Evolutionary conservation across 2,797 vertebrate species (phyloP).

Genomic region (Chaenodraco wilsoni): DNA sequence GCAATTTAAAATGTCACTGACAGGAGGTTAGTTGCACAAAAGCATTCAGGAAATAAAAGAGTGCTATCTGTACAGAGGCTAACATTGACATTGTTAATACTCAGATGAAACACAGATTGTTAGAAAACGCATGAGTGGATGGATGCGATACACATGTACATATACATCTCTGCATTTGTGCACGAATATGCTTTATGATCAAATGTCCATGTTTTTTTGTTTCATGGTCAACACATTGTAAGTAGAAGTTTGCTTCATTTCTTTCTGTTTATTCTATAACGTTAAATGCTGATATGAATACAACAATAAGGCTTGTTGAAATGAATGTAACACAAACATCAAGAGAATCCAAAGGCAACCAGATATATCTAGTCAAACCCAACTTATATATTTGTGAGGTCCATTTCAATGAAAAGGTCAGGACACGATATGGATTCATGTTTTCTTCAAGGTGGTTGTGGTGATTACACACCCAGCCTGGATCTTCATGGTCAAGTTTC

Average conservation of each 20-base stretch:
- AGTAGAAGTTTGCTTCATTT: conserved; percentile 14
- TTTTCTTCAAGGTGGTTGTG: conserved; percentile 14
- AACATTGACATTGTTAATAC: background rate
- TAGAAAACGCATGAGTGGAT: too few relatives aligned
- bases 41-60: conserved; percentile 16
- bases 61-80: background rate
- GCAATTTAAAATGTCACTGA: conserved; percentile 65
- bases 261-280: conserved; percentile 17
- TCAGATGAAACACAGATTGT: background rate
- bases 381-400: background rate
- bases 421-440: conserved; percentile 10
- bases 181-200: conserved; percentile 6
- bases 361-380: too few relatives aligned
- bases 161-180: background rate
- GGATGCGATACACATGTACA: too few relatives aligned
- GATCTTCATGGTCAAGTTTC: conserved; percentile 1
- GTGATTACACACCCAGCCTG: conserved; percentile 22
- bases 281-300: too few relatives aligned
- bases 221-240: background rate
- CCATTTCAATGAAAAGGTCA: conserved; percentile 20
- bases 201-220: background rate
- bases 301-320: too few relatives aligned
- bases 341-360: too few relatives aligned
- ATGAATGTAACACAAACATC: too few relatives aligned
- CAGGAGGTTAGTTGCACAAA: conserved; percentile 38